Base-by-base conservation (phyloP, 2,888 invertebrate genomes). In the Noctua janthe region DNA sequence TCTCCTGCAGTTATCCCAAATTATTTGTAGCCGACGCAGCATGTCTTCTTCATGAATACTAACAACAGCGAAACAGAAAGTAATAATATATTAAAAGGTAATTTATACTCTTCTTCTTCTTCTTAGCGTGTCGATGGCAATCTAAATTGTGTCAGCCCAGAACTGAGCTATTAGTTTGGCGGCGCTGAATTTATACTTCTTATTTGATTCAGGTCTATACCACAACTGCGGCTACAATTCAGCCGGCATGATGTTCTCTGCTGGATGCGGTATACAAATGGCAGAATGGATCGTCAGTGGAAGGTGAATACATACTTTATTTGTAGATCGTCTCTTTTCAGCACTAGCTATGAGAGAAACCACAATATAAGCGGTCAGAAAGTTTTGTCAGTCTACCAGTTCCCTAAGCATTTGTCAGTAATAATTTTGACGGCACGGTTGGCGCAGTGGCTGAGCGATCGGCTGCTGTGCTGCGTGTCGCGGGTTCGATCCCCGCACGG, bases 201-300 rank as follows among this genome's bases (percentile, higher is more conserved):
- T 15, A 29, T 76, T 66, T 80, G 8, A 11, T 71, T 15, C 88
- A 95, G 99, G 99, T 23, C 97, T 99, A 49, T 99, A 98, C 93
- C 98, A 99, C 93, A 98, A 98, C 85, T 98, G 98, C 92, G 99
- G 98, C 0, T 99, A 98, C 94, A 99, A 99, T 93, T 99, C 99
- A 1, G 98, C 98, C 0, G 99, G 99, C 0, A 98, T 99, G 98
- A 99, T 99, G 98, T 97, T 99, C 89, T 98, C 99, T 20, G 99
- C 98, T 15, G 99, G 99, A 0, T 98, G 98, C 88, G 98, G 98
- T 0, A 98, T 98, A 92, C 98, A 99, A 95, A 97, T 98, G 91
- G 99, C 99, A 0, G 97, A 98, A 78, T 99, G 99, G 99, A 98
- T 99, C 77, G 95, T 98, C 2, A 97, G 98, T 89, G 99, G 99